Evolutionary conservation across 2,797 vertebrate genomes (phyloP), one percentile per base, ranked within the genome.

Genomic region (Cichlasoma orientale): DNA sequence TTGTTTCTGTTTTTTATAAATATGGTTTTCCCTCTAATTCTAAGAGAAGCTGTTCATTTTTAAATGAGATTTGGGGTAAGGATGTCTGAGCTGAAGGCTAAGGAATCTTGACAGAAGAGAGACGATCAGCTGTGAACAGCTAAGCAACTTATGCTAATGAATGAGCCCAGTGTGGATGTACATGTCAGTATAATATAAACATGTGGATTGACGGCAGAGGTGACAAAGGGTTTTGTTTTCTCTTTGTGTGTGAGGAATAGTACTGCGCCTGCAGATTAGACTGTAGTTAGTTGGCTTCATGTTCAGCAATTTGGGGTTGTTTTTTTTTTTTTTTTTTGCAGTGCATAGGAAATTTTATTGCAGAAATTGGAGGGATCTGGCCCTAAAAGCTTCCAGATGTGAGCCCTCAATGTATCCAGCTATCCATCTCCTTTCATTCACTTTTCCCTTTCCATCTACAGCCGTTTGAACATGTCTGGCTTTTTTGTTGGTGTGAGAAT

Each of bases 341-440:
- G 74, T 0, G 7, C 23, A 8, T 8, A 57, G 78, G 52, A 83
- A 86, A 83, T 56, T 73, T 69, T 74, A 74, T 56, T 33, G 38
- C 58, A 80, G 63, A 70, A 74, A 79, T 72, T 78, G 77, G 74
- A 72, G 23, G 29, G 57, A 83, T 84, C 41, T 66, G 57, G 31
- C 10, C 66, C 16, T 89, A 84, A 92, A 89, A 57, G 70, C 71
- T 93, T 91, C 88, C 89, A 93, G 88, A 92, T 93, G 89, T 90
- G 79, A 73, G 58, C 68, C 59, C 71, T 31, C 71, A 70, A 55
- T 69, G n/a, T 70, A 75, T 83, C 78, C 72, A 33, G 50, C 14
- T 72, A 75, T 74, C 52, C 59, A 25, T 74, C 57, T 78, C 54
- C 61, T 66, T 54, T 74, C 69, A 68, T 63, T 50, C 41, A 47